Base-by-base conservation (phyloP, 2,113 vertebrate species). In the Aleadryas rufinucha region DNA sequence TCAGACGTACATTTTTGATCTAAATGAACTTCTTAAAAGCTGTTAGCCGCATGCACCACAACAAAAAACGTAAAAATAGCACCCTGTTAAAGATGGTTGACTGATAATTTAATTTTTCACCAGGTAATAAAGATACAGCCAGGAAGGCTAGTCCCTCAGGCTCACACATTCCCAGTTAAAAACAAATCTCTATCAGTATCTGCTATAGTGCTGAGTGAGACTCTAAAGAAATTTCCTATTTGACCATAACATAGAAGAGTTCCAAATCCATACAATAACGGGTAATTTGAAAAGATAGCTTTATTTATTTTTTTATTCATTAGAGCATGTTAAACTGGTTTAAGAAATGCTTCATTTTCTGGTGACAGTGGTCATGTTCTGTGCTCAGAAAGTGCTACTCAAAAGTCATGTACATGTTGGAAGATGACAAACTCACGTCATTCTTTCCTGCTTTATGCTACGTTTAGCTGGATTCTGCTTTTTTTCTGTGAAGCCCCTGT, bases 391-490 rank as follows among this genome's bases (percentile, higher is more conserved):
- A 64, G 53, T 4, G 35, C 26, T 42, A 28, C 33, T 66, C 35
- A 45, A 57, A 66, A 69, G 19, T 7, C 35, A 41, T 0, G 0
- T 18, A 33, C 10, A 16, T 21, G 4, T 23, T 63, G 35, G 24
- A 64, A 79, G 17, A 41, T 1, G 5, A 41, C 9, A 82, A 56
- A 17, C 33, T 37, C 23, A 50, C 8, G 1, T 22, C 1, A n/a
- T 49, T 57, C 59, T 41, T 69, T 50, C 19, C n/a, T 18, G 72
- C 21, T 90, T 83, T 2, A n/a, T 42, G 26, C 7, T 41, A 28
- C 7, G 2, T n/a, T 53, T 39, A 31, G 14, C 56, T 89, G 24
- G 16, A 50, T 26, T 66, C 27, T 61, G 22, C 9, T 50, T 84
- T 49, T 77, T 60, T 23, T 14, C 10, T 76, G 13, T 7, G 16